These are phyloP conservation scores for Xyrichtys novacula DNA, from an alignment of 2,797 vertebrate species.

Conservation along the genomic window DNA sequence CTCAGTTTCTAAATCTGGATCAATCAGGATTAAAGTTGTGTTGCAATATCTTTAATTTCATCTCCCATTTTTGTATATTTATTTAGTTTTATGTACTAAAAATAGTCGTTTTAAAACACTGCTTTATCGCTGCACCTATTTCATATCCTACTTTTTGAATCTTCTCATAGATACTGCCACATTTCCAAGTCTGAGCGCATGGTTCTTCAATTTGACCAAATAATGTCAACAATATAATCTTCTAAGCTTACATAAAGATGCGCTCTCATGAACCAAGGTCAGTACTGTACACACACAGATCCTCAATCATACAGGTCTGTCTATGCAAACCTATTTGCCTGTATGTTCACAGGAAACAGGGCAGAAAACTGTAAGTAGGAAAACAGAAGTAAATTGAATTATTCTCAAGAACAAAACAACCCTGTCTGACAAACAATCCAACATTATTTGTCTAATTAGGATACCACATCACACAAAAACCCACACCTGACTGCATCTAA, in stretches of 20 bases:
- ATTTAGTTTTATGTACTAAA: no score
- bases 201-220: constrained; percentile 22
- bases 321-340: constrained; percentile 1
- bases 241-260: constrained; percentile 48
- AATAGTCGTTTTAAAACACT: no score
- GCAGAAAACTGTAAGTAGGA: not conserved
- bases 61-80: no score
- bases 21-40: no score
- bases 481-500: not conserved
- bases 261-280: constrained; percentile 47
- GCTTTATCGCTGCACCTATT: no score
- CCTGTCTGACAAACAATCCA: no score
- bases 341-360: not conserved
- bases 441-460: not conserved
- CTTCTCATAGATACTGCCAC: constrained; percentile 2
- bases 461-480: not conserved
- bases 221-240: constrained; percentile 22
- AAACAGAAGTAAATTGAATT: not conserved
- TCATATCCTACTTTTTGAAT: not conserved
- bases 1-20: no score
- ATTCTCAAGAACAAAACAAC: not conserved
- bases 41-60: no score
- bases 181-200: not conserved
- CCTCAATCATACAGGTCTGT: constrained; percentile 6
- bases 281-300: constrained; percentile 6